Evolutionary conservation across 2,888 invertebrate genomes (phyloP).

Genomic region (Hartigia nigra): DNA sequence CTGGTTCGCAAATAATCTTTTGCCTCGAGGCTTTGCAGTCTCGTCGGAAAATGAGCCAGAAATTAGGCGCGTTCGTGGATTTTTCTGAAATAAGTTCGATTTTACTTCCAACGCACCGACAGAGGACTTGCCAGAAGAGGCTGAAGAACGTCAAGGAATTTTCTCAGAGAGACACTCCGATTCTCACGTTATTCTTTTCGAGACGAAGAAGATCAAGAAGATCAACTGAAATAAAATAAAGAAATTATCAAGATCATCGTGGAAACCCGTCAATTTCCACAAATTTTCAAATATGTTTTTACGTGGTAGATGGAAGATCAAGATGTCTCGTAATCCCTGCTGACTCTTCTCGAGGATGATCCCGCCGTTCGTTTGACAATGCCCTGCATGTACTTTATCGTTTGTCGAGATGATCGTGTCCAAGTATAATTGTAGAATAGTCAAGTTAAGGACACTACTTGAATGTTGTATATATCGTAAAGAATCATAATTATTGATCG

Average conservation of each 20-base stretch:
- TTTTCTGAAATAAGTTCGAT: neutral
- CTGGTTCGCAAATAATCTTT: constrained; percentile 49
- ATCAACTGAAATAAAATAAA: neutral
- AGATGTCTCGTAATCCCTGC: neutral
- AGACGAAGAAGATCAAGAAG: neutral
- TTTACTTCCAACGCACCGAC: neutral
- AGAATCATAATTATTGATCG: no score
- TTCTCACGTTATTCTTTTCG: neutral
- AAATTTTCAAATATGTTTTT: neutral
- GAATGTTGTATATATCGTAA: no score
- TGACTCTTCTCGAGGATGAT: neutral
- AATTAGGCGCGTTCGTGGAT: neutral
- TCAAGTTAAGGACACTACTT: no score
- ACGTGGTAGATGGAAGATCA: neutral
- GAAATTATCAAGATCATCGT: neutral
- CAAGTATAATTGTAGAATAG: no score
- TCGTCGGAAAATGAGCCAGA: constrained; percentile 35
- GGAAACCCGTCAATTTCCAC: neutral
- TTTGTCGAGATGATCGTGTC: neutral
- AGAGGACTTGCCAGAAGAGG: neutral
- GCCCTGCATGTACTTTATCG: neutral
- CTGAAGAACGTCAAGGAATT: neutral
- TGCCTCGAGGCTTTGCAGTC: constrained; percentile 41
- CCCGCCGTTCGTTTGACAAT: neutral
- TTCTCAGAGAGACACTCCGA: neutral